These are phyloP conservation scores for Caenorhabditis uteleia DNA, from an alignment of 2,888 invertebrate species.

Conservation along the genomic window DNA sequence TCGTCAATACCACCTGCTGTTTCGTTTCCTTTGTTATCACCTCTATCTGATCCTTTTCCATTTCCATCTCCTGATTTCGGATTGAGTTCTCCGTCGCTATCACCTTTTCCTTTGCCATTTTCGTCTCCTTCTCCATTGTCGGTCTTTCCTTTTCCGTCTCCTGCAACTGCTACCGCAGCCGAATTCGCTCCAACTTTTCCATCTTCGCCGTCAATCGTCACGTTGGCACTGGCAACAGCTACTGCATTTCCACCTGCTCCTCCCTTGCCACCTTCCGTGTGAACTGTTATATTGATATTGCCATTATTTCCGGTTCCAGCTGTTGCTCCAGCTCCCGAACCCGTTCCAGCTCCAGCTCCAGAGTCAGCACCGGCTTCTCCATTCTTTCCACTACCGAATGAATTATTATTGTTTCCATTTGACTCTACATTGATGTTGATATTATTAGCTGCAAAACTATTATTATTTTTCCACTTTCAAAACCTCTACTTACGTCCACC, in stretches of 20 bases:
- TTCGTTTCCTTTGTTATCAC: slow-evolving; percentile 7
- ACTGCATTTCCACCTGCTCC: slow-evolving; percentile 19
- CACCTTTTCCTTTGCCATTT: slow-evolving; percentile 5
- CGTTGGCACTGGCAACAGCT: slow-evolving; percentile 21
- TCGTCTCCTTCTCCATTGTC: slow-evolving; percentile 6
- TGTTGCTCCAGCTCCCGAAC: slow-evolving; percentile 16
- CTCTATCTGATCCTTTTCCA: slow-evolving; percentile 1
- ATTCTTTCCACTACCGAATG: slow-evolving; percentile 5
- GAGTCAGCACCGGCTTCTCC: slow-evolving; percentile 2
- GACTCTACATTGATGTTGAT: slow-evolving; percentile 37
- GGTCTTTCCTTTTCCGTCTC: slow-evolving; percentile 1
- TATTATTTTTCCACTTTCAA: background rate
- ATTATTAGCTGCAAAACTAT: slow-evolving; percentile 8
- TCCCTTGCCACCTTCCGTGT: slow-evolving; percentile 39
- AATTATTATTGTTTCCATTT: slow-evolving; percentile 35
- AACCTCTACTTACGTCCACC: background rate
- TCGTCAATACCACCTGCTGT: slow-evolving; percentile 2
- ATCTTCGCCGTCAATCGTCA: slow-evolving; percentile 8
- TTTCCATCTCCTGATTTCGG: background rate
- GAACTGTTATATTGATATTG: slow-evolving; percentile 44
- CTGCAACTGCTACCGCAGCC: background rate
- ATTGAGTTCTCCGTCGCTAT: slow-evolving; percentile 5
- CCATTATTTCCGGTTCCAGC: slow-evolving; percentile 20
- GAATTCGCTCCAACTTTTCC: background rate
- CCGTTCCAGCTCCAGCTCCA: background rate